Evolutionary conservation across 1,140 invertebrate species (phyloP).

Genomic region (Ptiloglossa arizonensis): DNA sequence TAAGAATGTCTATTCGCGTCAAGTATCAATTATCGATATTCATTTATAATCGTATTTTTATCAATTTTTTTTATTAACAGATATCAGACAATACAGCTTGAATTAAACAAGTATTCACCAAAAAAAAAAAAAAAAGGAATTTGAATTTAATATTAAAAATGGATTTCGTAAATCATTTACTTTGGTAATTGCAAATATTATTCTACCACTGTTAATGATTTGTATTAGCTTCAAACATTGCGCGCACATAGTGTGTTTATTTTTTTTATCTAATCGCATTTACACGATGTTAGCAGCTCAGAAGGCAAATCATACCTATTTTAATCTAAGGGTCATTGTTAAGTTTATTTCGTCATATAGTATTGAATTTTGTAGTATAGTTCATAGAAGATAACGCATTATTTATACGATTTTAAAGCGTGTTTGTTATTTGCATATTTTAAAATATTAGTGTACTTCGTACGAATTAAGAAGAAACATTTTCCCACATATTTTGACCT

Average conservation of each 20-base stretch:
- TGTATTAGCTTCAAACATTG: not conserved
- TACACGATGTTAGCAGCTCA: not conserved
- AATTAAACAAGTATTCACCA: too few relatives aligned
- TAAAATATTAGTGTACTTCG: not conserved
- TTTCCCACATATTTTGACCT: not conserved
- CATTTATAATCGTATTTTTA: too few relatives aligned
- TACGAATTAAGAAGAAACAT: too few relatives aligned
- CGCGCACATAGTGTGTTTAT: not conserved
- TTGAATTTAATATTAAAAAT: too few relatives aligned
- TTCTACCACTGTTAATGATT: not conserved
- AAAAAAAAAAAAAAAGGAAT: too few relatives aligned
- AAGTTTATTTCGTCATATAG: not conserved
- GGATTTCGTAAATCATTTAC: too few relatives aligned
- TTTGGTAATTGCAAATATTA: not conserved
- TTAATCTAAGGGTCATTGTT: slow-evolving; percentile 6
- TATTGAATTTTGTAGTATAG: not conserved
- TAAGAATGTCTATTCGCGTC: too few relatives aligned
- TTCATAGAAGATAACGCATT: not conserved
- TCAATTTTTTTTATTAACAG: too few relatives aligned
- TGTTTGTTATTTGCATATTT: not conserved
- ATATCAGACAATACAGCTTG: too few relatives aligned
- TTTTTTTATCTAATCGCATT: slow-evolving; percentile 21
- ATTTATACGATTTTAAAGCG: too few relatives aligned
- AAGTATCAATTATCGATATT: too few relatives aligned
- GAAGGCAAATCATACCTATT: not conserved